These are phyloP conservation scores for Pseudorectes ferrugineus DNA, from an alignment of 2,113 vertebrate genomes.

Conservation along the genomic window DNA sequence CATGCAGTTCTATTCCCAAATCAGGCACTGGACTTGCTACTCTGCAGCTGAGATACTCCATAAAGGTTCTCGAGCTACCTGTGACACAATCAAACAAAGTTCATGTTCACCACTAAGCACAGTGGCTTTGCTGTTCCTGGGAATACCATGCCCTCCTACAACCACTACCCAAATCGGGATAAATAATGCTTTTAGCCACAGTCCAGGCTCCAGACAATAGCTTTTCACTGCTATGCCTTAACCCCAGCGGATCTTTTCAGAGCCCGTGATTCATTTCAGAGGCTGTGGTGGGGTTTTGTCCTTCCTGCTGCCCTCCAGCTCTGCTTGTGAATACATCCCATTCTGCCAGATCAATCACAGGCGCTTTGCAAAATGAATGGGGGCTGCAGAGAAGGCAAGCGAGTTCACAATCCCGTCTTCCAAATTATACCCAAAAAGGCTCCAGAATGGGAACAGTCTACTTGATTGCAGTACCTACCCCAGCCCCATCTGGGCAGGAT, in stretches of 20 bases:
- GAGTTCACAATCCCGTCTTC: not conserved
- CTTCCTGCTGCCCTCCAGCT: conserved; percentile 24
- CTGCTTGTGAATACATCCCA: conserved; percentile 30
- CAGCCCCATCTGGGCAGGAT: not conserved
- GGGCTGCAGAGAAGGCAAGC: not conserved
- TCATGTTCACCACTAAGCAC: not conserved
- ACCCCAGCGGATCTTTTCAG: conserved; percentile 54
- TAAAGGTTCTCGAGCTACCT: not conserved
- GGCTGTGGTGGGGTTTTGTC: conserved; percentile 42
- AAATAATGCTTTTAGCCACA: conserved; percentile 50
- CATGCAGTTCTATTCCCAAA: not conserved
- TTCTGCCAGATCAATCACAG: conserved; percentile 45
- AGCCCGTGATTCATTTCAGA: conserved; percentile 43
- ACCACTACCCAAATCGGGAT: not conserved
- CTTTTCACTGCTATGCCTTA: conserved; percentile 39
- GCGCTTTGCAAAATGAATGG: not conserved
- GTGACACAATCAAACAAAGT: not conserved
- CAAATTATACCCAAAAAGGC: not conserved
- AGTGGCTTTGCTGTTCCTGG: conserved; percentile 11
- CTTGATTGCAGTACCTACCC: not conserved
- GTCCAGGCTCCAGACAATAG: conserved; percentile 51
- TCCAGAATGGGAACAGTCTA: not conserved
- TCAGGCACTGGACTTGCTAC: not conserved
- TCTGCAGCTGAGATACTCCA: not conserved
- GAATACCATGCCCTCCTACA: conserved; percentile 42